A percentile compares a stretch with the other conserved stretches of the same genome.
phyloP scores from a whole-genome alignment of 2,888 invertebrate species.

The Lydus trimaculatus region DNA sequence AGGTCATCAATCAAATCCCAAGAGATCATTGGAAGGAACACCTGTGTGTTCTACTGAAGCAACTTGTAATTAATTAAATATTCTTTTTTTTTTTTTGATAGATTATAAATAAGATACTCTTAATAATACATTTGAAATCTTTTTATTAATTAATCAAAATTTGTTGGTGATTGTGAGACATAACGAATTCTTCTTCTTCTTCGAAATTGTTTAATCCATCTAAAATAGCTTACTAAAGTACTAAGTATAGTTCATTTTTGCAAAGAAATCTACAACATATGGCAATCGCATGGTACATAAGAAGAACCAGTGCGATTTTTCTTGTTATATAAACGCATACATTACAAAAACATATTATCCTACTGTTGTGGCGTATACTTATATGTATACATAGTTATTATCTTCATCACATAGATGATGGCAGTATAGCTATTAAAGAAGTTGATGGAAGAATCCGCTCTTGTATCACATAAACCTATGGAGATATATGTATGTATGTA shows the following conservation, averaged over 20 bases:
- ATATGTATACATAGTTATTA: not conserved
- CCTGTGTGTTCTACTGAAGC: not conserved
- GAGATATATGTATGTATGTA: no score
- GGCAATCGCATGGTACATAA: not conserved
- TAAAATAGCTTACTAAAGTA: not conserved
- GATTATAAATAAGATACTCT: not conserved
- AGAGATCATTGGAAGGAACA: not conserved
- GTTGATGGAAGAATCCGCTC: not conserved
- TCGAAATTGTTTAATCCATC: no score
- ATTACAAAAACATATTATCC: not conserved
- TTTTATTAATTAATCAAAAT: not conserved
- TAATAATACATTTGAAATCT: not conserved
- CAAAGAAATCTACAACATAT: not conserved
- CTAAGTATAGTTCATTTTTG: no score
- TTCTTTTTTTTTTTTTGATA: not conserved
- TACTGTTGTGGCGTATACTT: no score
- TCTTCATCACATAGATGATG: not conserved
- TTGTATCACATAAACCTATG: not conserved
- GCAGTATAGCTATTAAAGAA: not conserved
- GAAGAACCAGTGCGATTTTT: not conserved
- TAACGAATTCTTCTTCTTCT: no score
- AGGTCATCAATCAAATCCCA: not conserved
- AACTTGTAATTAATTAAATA: not conserved
- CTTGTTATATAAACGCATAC: not conserved
- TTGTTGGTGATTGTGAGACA: no score